phyloP scores from a whole-genome alignment of 2,113 vertebrate species.

The Hippocampus comes region DNA sequence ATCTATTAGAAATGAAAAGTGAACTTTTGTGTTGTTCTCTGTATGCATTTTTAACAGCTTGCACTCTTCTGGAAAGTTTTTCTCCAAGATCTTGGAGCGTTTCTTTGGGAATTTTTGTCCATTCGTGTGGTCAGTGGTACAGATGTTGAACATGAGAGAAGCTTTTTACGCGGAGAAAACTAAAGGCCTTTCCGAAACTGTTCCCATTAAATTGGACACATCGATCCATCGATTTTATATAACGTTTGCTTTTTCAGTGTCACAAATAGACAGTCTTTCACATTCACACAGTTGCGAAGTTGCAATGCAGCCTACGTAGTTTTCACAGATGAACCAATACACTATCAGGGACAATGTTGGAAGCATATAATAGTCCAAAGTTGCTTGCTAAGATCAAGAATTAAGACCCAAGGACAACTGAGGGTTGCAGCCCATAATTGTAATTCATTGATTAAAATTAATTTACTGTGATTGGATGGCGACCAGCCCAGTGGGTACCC shows the following conservation, averaged over 20 bases:
- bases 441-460: not conserved
- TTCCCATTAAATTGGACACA: not conserved
- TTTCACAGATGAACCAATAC: not conserved
- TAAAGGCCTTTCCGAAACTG: not conserved
- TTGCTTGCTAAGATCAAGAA: not conserved
- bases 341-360: not conserved
- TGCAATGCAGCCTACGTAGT: not conserved
- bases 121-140: not conserved
- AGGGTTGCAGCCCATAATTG: not conserved
- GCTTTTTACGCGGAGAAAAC: not conserved
- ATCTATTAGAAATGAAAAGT: not conserved
- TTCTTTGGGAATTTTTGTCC: not conserved
- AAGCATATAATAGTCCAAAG: not conserved
- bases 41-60: not conserved
- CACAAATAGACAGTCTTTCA: not conserved
- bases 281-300: not conserved
- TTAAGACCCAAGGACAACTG: not conserved
- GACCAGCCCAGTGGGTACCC: not conserved
- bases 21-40: not conserved
- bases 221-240: not conserved
- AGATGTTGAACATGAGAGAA: not conserved
- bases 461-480: not conserved
- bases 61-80: not conserved
- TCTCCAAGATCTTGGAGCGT: not conserved
- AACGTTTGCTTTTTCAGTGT: not conserved